Evolutionary conservation across 2,888 invertebrate species (phyloP), one percentile per base, ranked within the genome.

Genomic region (Carterocephalus palaemon): DNA sequence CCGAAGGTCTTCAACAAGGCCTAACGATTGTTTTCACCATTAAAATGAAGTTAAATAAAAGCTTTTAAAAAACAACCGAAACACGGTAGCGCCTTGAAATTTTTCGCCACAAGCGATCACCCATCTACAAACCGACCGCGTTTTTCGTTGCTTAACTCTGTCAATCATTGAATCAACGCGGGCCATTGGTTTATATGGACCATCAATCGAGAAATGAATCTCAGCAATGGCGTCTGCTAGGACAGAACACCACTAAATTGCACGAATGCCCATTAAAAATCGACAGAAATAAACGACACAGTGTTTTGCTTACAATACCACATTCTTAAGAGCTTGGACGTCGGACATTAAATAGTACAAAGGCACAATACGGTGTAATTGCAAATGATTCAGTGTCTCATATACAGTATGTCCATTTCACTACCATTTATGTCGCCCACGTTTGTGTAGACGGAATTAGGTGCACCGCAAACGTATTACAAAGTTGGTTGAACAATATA

Each of bases 331-430:
- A 69, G 60, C 45, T 59, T 54, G 62, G 60, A 42, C 60, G 67
- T 56, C 71, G 67, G 70, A 73, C 72, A 70, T 78, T 80, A 75
- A 76, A 77, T 76, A 74, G 74, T 68, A 83, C 77, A 81, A 82
- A 79, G 72, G 76, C 65, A 85, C 85, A 85, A 83, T 84, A 84
- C 79, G 80, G 70, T 84, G 85, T 85, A 85, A 86, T 86, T 86
- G 86, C 83, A 82, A 85, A 85, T 83, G 83, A 81, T 85, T 75
- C 84, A 80, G 70, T 77, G 79, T 77, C 75, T 79, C 76, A 74
- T 74, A 73, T 66, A 43, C 43, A 65, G 59, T 60, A 60, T 65
- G 69, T 72, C 70, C 65, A 66, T 60, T 74, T 71, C 70, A 71
- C 72, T 78, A 70, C 80, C 80, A 81, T 81, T 81, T 79, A 69